Conservation (phyloP, 2,888 invertebrate species). For the Vesta saturnalis region DNA sequence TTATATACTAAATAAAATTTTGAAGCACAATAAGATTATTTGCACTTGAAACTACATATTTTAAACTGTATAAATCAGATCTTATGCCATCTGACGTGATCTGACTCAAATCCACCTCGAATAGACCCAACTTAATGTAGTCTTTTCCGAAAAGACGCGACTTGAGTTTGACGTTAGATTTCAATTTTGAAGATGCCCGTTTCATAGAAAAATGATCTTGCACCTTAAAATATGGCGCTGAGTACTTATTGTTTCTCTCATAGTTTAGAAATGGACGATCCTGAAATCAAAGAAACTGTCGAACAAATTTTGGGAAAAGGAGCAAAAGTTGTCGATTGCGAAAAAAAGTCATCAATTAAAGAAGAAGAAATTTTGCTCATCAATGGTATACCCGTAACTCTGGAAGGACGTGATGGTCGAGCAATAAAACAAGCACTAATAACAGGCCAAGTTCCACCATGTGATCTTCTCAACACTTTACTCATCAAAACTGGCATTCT, state of each 20-base stretch:
- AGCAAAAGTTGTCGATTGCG: constrained; percentile 76
- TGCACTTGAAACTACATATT: no score
- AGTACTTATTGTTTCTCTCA: not conserved
- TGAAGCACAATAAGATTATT: no score
- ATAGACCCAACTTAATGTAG: no score
- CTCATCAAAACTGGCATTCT: constrained; percentile 73
- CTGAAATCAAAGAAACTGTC: constrained; percentile 78
- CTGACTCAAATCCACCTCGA: no score
- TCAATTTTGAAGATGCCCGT: no score
- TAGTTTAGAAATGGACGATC: constrained; percentile 69
- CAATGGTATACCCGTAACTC: constrained; percentile 74
- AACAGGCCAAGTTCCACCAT: constrained; percentile 76
- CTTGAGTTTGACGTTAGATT: no score
- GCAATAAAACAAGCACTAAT: constrained; percentile 75
- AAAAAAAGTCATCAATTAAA: constrained; percentile 75
- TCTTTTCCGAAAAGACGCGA: no score
- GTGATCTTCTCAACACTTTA: constrained; percentile 75
- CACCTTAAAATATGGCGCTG: not conserved
- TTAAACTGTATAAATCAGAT: no score
- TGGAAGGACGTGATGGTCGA: constrained; percentile 74
- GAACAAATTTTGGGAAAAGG: constrained; percentile 78
- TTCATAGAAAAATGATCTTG: not conserved
- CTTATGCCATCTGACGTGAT: no score
- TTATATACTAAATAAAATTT: no score
- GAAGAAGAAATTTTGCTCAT: constrained; percentile 77